These are phyloP conservation scores for Pipra filicauda DNA, from an alignment of 2,113 vertebrate species.

Conservation along the genomic window DNA sequence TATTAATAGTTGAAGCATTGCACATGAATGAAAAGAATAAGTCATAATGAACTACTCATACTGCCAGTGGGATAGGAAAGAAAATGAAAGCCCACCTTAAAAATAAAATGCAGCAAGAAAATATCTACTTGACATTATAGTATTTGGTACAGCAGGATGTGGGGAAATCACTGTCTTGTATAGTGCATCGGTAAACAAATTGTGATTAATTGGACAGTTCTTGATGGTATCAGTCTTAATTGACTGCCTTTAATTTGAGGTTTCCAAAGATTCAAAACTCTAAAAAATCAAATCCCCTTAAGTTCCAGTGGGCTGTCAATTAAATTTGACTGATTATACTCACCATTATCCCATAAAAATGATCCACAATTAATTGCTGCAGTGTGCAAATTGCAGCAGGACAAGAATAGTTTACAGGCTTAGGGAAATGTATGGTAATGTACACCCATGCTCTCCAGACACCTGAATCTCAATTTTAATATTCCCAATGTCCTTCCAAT, in stretches of 20 bases:
- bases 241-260: slow-evolving; percentile 27
- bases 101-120: background rate
- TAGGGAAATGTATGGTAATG: slow-evolving; percentile 45
- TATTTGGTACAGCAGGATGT: background rate
- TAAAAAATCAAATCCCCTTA: slow-evolving; percentile 43
- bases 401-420: slow-evolving; percentile 38
- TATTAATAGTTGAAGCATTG: background rate
- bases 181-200: background rate
- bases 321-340: slow-evolving; percentile 64
- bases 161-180: background rate
- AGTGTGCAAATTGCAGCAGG: slow-evolving; percentile 24
- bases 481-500: slow-evolving; percentile 26
- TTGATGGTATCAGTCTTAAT: slow-evolving; percentile 20
- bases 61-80: background rate
- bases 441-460: background rate
- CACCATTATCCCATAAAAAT: slow-evolving; percentile 21
- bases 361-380: slow-evolving; percentile 46
- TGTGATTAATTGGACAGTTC: slow-evolving; percentile 20
- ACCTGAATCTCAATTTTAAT: slow-evolving; percentile 40
- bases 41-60: background rate
- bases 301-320: slow-evolving; percentile 56
- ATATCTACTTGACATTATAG: background rate
- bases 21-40: background rate
- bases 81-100: background rate
- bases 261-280: slow-evolving; percentile 28